These are phyloP conservation scores for Amphimallon solstitiale DNA, from an alignment of 2,888 invertebrate species.

Conservation along the genomic window DNA sequence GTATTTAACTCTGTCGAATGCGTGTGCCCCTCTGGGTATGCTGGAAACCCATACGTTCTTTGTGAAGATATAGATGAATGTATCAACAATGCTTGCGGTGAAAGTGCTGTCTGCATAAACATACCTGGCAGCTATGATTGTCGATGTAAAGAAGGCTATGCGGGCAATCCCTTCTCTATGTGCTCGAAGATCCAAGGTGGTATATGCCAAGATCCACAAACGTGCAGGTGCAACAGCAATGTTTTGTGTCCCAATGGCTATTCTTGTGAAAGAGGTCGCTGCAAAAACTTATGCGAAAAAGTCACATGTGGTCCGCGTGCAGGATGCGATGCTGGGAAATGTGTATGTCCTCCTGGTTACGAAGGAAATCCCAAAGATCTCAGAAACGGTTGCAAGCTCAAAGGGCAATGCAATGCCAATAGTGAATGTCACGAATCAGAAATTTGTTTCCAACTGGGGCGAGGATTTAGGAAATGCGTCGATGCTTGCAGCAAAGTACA, in stretches of 20 bases:
- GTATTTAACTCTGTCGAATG: conserved; percentile 81
- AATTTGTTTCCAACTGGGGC: conserved; percentile 88
- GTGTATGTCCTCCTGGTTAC: conserved; percentile 82
- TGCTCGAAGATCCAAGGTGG: conserved; percentile 78
- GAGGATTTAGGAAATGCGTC: conserved; percentile 82
- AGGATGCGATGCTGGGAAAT: conserved; percentile 81
- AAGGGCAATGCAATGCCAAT: conserved; percentile 83
- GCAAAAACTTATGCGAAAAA: conserved; percentile 80
- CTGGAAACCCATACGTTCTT: conserved; percentile 87
- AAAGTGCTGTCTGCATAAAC: conserved; percentile 90
- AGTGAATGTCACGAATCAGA: conserved; percentile 84
- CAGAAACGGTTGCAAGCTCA: conserved; percentile 75
- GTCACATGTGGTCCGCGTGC: conserved; percentile 85
- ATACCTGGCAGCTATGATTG: conserved; percentile 90
- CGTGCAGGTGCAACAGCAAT: conserved; percentile 77
- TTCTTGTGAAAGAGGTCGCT: conserved; percentile 77
- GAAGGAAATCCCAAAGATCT: conserved; percentile 79
- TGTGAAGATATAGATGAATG: conserved; percentile 90
- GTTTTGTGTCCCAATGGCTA: conserved; percentile 82
- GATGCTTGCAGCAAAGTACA: conserved; percentile 89
- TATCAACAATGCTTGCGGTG: conserved; percentile 78
- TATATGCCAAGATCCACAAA: conserved; percentile 75
- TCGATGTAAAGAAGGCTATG: conserved; percentile 83
- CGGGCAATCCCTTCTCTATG: conserved; percentile 88
- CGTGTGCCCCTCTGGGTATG: conserved; percentile 82